Evolutionary conservation across 2,888 invertebrate species (phyloP).

Genomic region (Philereme vetulata): DNA sequence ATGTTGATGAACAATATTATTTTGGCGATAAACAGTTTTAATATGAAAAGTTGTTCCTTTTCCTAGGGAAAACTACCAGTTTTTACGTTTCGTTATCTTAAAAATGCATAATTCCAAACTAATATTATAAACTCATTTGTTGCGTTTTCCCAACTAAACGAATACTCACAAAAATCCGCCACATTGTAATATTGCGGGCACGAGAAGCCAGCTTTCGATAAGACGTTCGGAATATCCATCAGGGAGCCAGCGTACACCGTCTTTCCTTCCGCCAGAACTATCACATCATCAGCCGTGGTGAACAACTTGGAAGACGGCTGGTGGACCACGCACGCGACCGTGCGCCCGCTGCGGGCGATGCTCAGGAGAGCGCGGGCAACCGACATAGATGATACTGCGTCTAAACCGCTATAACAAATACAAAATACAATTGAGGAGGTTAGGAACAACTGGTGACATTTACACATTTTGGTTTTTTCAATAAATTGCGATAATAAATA

Average conservation of each 20-base stretch:
- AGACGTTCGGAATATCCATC: conserved; percentile 82
- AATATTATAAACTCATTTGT: too few relatives aligned
- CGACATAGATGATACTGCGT: conserved; percentile 87
- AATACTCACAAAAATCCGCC: conserved; percentile 88
- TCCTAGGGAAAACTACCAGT: too few relatives aligned
- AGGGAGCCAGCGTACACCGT: conserved; percentile 88
- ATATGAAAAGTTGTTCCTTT: too few relatives aligned
- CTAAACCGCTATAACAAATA: conserved; percentile 78
- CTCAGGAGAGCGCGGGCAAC: conserved; percentile 84
- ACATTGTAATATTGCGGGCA: conserved; percentile 92
- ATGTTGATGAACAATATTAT: too few relatives aligned
- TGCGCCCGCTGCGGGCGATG: conserved; percentile 86
- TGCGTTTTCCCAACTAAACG: too few relatives aligned
- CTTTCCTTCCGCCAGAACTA: conserved; percentile 87
- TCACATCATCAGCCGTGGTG: conserved; percentile 88
- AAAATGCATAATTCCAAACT: too few relatives aligned
- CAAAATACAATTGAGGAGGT: background rate
- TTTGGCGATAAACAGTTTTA: too few relatives aligned
- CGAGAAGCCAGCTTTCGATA: conserved; percentile 83
- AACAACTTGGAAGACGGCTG: conserved; percentile 91
- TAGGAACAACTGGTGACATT: too few relatives aligned
- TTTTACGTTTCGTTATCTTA: too few relatives aligned
- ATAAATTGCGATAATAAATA: too few relatives aligned
- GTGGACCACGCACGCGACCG: conserved; percentile 90
- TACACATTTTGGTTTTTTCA: too few relatives aligned